Evolutionary conservation across 2,113 vertebrate species (phyloP).

Genomic region (Falco punctatus): DNA sequence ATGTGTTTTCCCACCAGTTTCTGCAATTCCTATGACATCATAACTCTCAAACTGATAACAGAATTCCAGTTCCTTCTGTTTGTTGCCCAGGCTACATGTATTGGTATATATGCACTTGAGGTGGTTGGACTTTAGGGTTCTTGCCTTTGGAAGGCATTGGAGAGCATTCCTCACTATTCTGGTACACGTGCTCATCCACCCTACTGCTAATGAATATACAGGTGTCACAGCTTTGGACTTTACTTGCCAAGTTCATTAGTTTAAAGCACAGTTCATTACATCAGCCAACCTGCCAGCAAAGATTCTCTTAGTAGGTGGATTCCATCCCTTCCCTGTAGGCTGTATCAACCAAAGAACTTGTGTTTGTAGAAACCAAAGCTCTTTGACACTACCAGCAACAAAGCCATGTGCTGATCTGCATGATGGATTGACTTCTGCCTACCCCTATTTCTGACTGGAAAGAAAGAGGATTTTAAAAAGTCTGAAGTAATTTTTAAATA

Average conservation of each 20-base stretch:
- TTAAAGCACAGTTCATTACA: neutral
- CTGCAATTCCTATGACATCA: neutral
- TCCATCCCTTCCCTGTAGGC: neutral
- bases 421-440: neutral
- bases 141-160: neutral
- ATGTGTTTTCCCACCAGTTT: neutral
- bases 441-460: accelerated
- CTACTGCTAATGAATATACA: neutral
- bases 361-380: neutral
- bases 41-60: neutral
- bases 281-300: neutral
- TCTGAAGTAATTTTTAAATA: neutral
- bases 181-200: neutral
- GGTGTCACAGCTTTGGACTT: neutral
- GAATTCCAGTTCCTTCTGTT: neutral
- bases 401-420: neutral
- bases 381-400: neutral
- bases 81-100: neutral
- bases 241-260: neutral
- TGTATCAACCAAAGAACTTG: neutral
- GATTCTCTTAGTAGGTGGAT: neutral
- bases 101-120: neutral
- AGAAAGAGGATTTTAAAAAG: neutral
- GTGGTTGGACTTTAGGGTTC: neutral
- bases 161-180: neutral